Evolutionary conservation across 2,797 vertebrate species (phyloP), one percentile per base, ranked within the genome.

Genomic region (Monodelphis domestica): DNA sequence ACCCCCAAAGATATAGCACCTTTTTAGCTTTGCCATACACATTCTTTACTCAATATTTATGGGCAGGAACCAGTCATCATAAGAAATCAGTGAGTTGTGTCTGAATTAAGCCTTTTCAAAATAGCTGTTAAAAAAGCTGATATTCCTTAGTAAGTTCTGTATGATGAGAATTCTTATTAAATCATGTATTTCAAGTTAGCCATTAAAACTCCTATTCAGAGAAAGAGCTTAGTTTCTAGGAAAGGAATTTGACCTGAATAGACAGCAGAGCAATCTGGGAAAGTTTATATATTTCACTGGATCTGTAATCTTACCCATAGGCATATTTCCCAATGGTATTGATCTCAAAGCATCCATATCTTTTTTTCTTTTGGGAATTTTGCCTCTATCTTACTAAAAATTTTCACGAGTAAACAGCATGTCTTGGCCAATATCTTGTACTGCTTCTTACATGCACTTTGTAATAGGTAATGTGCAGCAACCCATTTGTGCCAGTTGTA

Each of bases 221-320:
- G 21, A 78, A 26, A 78, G 21, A 84, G 24, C 11, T 4, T 84
- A 11, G 59, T 38, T 70, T 95, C 90, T 92, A 91, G 91, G 17
- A 90, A 38, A 96, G n/a, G 38, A 59, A 84, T 92, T 91, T 93
- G 17, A 56, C 87, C 90, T 90, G 12, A 90, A 54, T 89, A 84
- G 38, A 78, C 38, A 78, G 78, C 63, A 38, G n/a, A n/a, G 17
- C 12, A 38, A 5, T 78, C 7, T 78, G 70, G 33, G 38, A 45
- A 2, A 38, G 14, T 88, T 88, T 53, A 6, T n/a, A 88, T 88
- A 17, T 9, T 88, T 88, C 29, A 26, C 6, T 92, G n/a, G 50
- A 78, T 93, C 56, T 63, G 3, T 89, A 52, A 88, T 29, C 21
- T 84, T 15, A 70, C n/a, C n/a, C 33, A 7, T 70, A 33, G n/a